Percentiles rank a stretch among this genome's conserved stretches.
Evolutionary conservation across 2,113 vertebrate genomes (phyloP).

Genomic region (Lagenorhynchus albirostris): DNA sequence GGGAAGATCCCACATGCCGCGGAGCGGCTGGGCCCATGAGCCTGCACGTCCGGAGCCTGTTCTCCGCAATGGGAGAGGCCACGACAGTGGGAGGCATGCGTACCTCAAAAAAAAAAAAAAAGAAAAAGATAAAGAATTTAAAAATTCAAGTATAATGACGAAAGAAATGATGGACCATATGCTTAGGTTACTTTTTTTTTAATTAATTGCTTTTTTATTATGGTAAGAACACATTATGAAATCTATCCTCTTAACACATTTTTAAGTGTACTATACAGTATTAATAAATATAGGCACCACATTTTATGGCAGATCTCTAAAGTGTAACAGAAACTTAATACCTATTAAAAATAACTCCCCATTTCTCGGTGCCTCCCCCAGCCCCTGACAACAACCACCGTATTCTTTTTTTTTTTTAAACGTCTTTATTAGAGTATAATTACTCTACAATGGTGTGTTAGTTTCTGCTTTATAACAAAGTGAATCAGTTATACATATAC

Average conservation of each 20-base stretch:
- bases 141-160: not conserved
- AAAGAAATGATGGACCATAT: not conserved
- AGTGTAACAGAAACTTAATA: not conserved
- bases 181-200: not conserved
- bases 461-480: no score
- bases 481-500: no score
- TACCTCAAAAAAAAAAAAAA: no score
- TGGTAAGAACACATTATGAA: not conserved
- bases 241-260: not conserved
- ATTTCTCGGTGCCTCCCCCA: not conserved
- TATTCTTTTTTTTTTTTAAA: not conserved
- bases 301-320: not conserved
- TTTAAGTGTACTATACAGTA: not conserved
- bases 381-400: not conserved
- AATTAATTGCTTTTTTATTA: not conserved
- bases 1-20: no score
- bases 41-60: no score
- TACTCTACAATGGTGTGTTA: no score
- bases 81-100: no score
- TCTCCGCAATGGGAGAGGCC: no score
- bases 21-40: no score
- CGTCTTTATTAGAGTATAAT: no score
- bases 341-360: not conserved
- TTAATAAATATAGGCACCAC: not conserved
- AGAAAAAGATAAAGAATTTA: not conserved